Evolutionary conservation across 2,888 invertebrate genomes (phyloP).

Genomic region (Caenorhabditis sp.): DNA sequence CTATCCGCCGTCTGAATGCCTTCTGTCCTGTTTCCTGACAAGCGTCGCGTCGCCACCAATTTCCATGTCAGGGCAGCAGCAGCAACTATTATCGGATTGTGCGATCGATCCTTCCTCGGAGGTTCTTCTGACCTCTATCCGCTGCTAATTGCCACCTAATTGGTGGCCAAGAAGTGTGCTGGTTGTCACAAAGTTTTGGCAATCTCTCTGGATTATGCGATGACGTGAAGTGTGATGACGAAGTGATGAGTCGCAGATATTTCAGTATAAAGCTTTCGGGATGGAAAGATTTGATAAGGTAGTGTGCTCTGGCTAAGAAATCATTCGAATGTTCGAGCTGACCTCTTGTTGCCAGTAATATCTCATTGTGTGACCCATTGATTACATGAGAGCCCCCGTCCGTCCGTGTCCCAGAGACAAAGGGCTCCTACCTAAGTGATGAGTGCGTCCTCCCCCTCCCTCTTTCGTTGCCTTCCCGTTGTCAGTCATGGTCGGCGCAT

Average conservation of each 20-base stretch:
- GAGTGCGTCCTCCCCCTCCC: constrained; percentile 29
- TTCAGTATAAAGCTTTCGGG: too few relatives aligned
- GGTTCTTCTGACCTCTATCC: constrained; percentile 25
- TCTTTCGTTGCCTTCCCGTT: neutral
- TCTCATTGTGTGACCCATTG: too few relatives aligned
- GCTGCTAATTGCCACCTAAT: constrained; percentile 38
- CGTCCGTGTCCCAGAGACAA: constrained; percentile 8
- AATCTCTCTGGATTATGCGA: constrained; percentile 2
- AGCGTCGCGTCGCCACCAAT: constrained; percentile 33
- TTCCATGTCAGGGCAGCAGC: constrained; percentile 49
- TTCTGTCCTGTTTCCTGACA: constrained; percentile 26
- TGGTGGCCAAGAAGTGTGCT: constrained; percentile 26
- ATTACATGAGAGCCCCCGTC: constrained; percentile 14
- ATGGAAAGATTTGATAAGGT: too few relatives aligned
- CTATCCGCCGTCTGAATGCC: constrained; percentile 1
- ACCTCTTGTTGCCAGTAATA: too few relatives aligned
- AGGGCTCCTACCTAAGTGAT: constrained; percentile 31
- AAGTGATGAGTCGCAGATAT: too few relatives aligned
- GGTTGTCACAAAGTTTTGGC: neutral
- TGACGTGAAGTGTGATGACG: too few relatives aligned
- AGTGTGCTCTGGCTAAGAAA: too few relatives aligned
- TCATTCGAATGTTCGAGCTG: neutral
- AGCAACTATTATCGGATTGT: constrained; percentile 51
- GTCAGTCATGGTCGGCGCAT: constrained; percentile 20
- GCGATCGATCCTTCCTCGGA: constrained; percentile 20